Base-by-base conservation (phyloP, 2,888 invertebrate species). In the Tillus elongatus region DNA sequence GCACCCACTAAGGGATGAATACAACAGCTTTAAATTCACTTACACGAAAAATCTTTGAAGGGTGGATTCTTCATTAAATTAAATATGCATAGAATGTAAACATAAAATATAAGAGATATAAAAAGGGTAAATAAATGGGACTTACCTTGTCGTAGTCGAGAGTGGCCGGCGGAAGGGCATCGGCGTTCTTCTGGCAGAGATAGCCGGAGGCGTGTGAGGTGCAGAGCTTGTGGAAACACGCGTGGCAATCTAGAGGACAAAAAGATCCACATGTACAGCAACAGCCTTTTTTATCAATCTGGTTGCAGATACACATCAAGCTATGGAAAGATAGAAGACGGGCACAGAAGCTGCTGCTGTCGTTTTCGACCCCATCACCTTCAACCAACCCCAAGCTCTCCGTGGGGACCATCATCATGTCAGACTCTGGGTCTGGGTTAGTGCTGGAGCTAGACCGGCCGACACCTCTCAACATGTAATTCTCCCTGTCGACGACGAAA, bases 191-290 rank as follows among this genome's bases (percentile, higher is more conserved):
- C 58, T 64, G 66, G 58, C 67, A 68, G 42, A 53, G 49, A 51
- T 64, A 60, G 40, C 59, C 59, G 47, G 58, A 51, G 45, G 64
- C 58, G 51, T 63, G 65, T 19, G 66, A 61, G 42, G 65, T 61
- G 65, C 77, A 77, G 52, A 71, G 69, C 57, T 67, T 67, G 66
- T 76, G 75, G 68, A 74, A 75, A 64, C 76, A 76, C 56, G 72
- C 70, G 62, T 74, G 72, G 63, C 77, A 77, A 64, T 77, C 77
- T 74, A 71, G 58, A 53, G 74, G 70, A 64, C 72, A 74, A 56
- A 72, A 62, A 61, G 71, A 69, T 59, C 70, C 72, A 63, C 75
- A 75, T 68, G 71, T 72, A 66, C 75, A 75, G 64, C 75, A 75
- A 67, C 74, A 75, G 41, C n/a, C n/a, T n/a, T n/a, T n/a, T n/a